These are phyloP conservation scores for Heliconius cydno DNA, from an alignment of 2,888 invertebrate genomes.

Conservation along the genomic window DNA sequence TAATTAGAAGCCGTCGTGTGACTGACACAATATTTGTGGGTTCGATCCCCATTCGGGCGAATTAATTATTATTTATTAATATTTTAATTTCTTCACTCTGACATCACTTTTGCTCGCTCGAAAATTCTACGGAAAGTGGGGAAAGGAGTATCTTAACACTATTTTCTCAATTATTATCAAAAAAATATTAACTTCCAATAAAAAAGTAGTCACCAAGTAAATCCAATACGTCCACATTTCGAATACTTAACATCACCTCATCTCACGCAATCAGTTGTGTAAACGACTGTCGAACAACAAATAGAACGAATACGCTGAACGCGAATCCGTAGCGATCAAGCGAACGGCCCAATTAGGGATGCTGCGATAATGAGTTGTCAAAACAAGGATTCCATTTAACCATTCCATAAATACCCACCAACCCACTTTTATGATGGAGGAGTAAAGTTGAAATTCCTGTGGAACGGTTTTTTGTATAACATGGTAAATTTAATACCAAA, in stretches of 20 bases:
- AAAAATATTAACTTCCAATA: not conserved
- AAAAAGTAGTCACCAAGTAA: not conserved
- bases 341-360: slow-evolving; percentile 75
- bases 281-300: slow-evolving; percentile 75
- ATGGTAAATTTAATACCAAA: slow-evolving; percentile 71
- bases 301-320: slow-evolving; percentile 63
- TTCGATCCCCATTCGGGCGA: too few species aligned
- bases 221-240: slow-evolving; percentile 50
- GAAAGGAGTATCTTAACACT: not conserved
- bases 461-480: slow-evolving; percentile 46
- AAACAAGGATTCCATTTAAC: slow-evolving; percentile 69
- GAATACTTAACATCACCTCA: slow-evolving; percentile 64
- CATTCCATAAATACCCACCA: slow-evolving; percentile 47
- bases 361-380: slow-evolving; percentile 80
- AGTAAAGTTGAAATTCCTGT: slow-evolving; percentile 55
- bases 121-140: too few species aligned
- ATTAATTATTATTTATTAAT: too few species aligned
- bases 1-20: too few species aligned
- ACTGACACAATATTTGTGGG: too few species aligned
- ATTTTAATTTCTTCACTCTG: too few species aligned
- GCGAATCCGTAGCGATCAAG: slow-evolving; percentile 61
- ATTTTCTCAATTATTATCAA: not conserved
- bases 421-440: slow-evolving; percentile 51
- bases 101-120: too few species aligned
- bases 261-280: slow-evolving; percentile 72